Base-by-base conservation (phyloP, 2,113 vertebrate species). In the Cacatua alba region DNA sequence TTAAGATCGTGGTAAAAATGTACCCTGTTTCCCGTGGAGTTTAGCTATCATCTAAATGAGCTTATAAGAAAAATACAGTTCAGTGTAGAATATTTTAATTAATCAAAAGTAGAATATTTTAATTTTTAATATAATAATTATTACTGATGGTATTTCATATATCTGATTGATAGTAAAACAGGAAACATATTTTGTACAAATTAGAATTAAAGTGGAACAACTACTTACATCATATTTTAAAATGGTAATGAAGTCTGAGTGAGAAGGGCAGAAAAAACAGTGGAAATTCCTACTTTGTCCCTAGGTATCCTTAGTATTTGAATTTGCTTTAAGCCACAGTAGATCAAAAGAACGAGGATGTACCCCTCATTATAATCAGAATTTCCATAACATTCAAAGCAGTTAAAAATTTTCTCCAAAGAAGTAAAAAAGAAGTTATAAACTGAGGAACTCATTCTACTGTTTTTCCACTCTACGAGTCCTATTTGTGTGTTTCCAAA, bases 1-100 rank as follows among this genome's bases (percentile, higher is more conserved):
- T 28, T 46, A 17, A 53, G 44, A 69, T 10, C 17, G 15, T 68
- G 26, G 51, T 71, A 71, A 91, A 88, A 53, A 78, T 28, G 18
- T 11, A 17, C 13, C 15, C 23, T 0, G 0, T 24, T 31, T 29
- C 41, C 37, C 13, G 6, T 44, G 19, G 26, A 25, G 5, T 43
- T 87, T 9, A 87, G 28, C 19, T 78, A 8, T 29, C 31, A 37
- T 63, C 20, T 70, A 51, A 86, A 55, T 9, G 19, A 74, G 1
- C 11, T 57, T 53, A 16, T 14, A 53, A 37, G 6, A 82, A 70
- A 67, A 88, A 11, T 9, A 59, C 19, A 65, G 8, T 46, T 37
- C 5, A 26, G 15, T 60, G 5, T 28, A 24, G 10, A 88, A 35
- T 51, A 26, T 59, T 59, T 35, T n/a, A 59, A 14, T 35, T n/a